Base-by-base conservation (phyloP, 2,113 vertebrate species). In the Aspidoscelis tigris region DNA sequence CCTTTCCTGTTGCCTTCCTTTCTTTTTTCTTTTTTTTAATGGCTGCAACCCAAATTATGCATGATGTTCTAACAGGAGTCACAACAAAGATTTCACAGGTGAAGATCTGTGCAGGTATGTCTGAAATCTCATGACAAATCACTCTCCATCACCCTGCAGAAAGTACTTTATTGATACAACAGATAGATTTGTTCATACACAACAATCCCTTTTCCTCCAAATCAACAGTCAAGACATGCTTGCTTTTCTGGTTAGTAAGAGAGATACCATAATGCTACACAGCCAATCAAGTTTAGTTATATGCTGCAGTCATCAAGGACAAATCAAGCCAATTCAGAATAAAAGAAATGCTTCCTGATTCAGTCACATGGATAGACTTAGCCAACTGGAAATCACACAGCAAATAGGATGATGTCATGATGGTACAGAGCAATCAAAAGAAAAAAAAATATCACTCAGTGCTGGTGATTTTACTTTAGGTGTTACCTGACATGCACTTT, bases 401-500 rank as follows among this genome's bases (percentile, higher is more conserved):
- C 26, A 26, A 73, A 73, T 21, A 41, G n/a, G 43, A 85, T 74
- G 76, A 73, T 65, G 44, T 85, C 58, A 73, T 61, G 26, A n/a
- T 85, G 58, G 16, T 80, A 39, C 58, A 65, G 50, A 78, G 10
- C 24, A 26, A 6, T 50, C 43, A 64, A 20, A 5, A 21, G 33
- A 33, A 33, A 9, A 44, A 22, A n/a, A 22, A 44, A 47, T n/a
- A 70, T 26, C 39, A 33, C 11, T 41, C 65, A 53, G 58, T 70
- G 73, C 12, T 58, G 47, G 47, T 77, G n/a, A 61, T 76, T 83
- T 83, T 33, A 74, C 65, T 76, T 83, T 47, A 47, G 47, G 39
- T 50, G 44, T 14, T 18, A 44, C 47, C 20, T 47, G n/a, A 76
- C 76, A 84, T 41, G 33, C 21, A 5, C 39, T 61, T 58, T 18